Conservation (phyloP, 2,888 invertebrate species). For the Ametastegia equiseti region DNA sequence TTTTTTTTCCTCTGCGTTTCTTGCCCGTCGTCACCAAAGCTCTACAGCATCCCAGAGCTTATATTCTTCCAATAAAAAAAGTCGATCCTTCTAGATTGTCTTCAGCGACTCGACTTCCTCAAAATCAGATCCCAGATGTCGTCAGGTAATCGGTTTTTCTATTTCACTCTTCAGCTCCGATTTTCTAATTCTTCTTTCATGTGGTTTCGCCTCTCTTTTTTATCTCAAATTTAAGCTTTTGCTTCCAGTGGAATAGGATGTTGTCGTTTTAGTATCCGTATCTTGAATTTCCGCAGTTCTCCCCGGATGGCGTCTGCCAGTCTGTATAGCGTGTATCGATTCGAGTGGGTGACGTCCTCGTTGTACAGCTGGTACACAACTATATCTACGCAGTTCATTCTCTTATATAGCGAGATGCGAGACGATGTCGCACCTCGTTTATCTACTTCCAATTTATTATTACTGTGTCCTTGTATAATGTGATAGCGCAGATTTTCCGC, state of each 20-base stretch:
- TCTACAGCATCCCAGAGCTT: background rate
- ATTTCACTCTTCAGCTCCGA: background rate
- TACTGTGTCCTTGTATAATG: background rate
- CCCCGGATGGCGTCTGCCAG: constrained; percentile 41
- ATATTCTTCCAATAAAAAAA: constrained; percentile 11
- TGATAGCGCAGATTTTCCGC: background rate
- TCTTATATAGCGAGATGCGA: background rate
- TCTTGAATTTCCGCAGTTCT: constrained; percentile 13
- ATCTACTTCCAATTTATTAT: constrained; percentile 14
- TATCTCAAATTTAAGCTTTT: background rate
- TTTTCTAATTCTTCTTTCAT: background rate
- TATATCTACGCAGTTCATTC: background rate
- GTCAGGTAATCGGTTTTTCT: background rate
- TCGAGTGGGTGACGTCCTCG: constrained; percentile 38
- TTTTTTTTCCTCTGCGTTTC: background rate
- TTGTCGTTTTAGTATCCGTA: background rate
- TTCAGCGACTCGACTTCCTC: background rate
- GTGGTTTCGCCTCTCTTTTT: background rate
- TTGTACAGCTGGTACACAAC: background rate
- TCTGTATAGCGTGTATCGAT: constrained; percentile 44
- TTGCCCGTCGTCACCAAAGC: background rate
- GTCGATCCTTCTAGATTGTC: background rate
- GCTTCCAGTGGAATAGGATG: background rate
- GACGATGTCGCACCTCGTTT: background rate
- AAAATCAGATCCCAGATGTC: constrained; percentile 4